Evolutionary conservation across 2,888 invertebrate genomes (phyloP).

Genomic region (Diarsia rubi): DNA sequence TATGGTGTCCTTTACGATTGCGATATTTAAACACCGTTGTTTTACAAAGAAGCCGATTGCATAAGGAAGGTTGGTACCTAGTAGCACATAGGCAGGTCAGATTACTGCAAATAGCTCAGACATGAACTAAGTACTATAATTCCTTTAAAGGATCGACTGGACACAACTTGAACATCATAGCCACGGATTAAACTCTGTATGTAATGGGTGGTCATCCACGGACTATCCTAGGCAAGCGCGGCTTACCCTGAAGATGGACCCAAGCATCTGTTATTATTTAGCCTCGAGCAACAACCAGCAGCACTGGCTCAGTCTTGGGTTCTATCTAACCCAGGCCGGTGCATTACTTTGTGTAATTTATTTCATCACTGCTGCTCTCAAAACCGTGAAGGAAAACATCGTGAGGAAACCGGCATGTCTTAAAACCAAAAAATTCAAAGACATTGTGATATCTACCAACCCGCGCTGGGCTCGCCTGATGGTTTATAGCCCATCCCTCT

Average conservation of each 20-base stretch:
- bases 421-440: no score
- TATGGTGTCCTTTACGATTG: background rate
- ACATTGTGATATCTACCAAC: no score
- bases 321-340: no score
- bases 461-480: no score
- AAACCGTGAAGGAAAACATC: no score
- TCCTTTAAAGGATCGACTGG: background rate
- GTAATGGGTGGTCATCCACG: background rate
- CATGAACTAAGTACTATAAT: background rate
- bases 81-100: background rate
- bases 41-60: background rate
- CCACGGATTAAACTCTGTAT: background rate
- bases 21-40: background rate
- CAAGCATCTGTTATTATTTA: background rate
- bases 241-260: background rate
- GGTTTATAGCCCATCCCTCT: no score
- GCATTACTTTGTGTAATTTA: no score
- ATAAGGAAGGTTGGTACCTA: background rate
- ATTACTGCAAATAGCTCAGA: constrained; percentile 1
- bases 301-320: no score
- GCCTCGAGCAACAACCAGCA: background rate
- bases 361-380: no score
- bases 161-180: no score
- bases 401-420: no score
- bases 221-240: background rate